A percentile compares a stretch with the other conserved stretches of the same genome.
phyloP scores from a whole-genome alignment of 2,888 invertebrate species.

The Clivina fossor region DNA sequence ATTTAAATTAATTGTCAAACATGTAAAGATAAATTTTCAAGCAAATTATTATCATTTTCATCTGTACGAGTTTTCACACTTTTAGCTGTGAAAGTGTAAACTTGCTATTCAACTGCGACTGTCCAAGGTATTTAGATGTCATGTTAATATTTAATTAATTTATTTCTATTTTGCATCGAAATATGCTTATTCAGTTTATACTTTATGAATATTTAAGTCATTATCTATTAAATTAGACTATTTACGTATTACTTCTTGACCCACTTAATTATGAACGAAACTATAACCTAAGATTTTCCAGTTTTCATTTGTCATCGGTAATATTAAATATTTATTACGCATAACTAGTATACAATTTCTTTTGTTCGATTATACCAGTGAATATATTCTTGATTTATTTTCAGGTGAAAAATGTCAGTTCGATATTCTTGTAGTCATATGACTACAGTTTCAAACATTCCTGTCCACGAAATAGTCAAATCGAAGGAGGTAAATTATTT shows the following conservation, averaged over 20 bases:
- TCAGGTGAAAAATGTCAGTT: constrained; percentile 28
- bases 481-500: constrained; percentile 46
- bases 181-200: not conserved
- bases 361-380: no score
- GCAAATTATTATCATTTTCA: constrained; percentile 6
- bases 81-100: constrained; percentile 22
- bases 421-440: constrained; percentile 47
- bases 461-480: constrained; percentile 46
- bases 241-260: no score
- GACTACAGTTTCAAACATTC: constrained; percentile 46
- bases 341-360: no score
- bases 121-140: constrained; percentile 31
- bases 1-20: constrained; percentile 26
- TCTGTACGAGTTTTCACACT: constrained; percentile 8
- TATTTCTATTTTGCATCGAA: not conserved
- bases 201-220: no score
- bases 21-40: constrained; percentile 21
- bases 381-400: constrained; percentile 12
- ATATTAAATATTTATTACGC: no score
- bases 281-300: no score
- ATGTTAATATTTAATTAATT: constrained; percentile 21
- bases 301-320: no score
- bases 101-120: constrained; percentile 12
- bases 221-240: no score
- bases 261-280: no score